Base-by-base conservation (phyloP, 2,797 vertebrate genomes). In the Cryptoprocta ferox region DNA sequence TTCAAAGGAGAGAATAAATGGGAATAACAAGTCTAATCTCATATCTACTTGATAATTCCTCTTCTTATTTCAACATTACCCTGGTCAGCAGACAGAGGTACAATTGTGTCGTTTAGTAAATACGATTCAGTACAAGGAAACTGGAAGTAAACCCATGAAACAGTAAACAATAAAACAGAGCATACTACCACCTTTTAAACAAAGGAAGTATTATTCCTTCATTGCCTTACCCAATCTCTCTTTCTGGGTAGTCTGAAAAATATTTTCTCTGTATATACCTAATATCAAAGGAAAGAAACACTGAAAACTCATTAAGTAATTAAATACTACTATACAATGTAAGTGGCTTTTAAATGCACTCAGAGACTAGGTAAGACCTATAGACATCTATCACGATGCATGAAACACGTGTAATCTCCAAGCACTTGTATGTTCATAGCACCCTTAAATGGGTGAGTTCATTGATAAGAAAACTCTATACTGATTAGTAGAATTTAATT, bases 1-100 rank as follows among this genome's bases (percentile, higher is more conserved):
- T 89, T 87, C 48, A 98, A 96, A 92, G 88, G 37, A 85, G 35
- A 97, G 94, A 97, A 59, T 93, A 85, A 97, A 83, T 61, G 39
- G 92, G 0, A 73, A 96, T 0, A 39, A 96, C 50, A 98, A 97
- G 37, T 79, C 32, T 93, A 95, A 96, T 97, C 37, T 89, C 97
- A 92, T 95, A 96, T 66, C 73, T 95, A 84, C 39, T 76, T 98
- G 87, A 70, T 98, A 96, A 96, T 94, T 97, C n/a, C 66, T 95
- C 89, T 66, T 82, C 91, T 86, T 94, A 96, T 98, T 98, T 98
- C 98, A 98, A 89, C 94, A 96, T 80, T 78, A 30, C 86, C 32
- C 78, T 84, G 50, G 61, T 92, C 86, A 88, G 95, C 89, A 95
- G 45, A 97, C 28, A 89, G 56, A 98, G 98, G 84, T 59, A 93